Evolutionary conservation across 2,113 vertebrate species (phyloP), one percentile per base, ranked within the genome.

Genomic region (Proteles cristata): DNA sequence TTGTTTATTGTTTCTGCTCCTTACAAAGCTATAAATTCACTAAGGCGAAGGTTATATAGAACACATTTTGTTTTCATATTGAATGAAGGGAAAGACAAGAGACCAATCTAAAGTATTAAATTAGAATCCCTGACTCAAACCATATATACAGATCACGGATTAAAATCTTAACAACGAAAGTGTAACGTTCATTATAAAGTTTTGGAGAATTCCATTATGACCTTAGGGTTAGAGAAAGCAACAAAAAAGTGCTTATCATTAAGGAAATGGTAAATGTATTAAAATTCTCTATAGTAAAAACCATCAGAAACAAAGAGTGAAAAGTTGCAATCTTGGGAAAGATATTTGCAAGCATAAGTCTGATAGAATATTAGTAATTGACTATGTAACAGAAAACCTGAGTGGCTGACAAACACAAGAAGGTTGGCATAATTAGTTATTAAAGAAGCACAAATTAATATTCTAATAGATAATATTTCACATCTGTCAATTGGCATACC

Each of bases 11-110:
- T 66, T 66, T 84, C 69, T 90, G 23, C 35, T 66, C 31, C 16
- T 3, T 35, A 1, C 33, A 84, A 63, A 45, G 28, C 31, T 45
- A 2, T 50, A 83, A 84, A 17, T 45, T 26, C 35, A 77, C 48
- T 35, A 90, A 31, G 21, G 23, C 11, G 28, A 7, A 76, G 7
- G 28, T 76, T 66, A 76, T 66, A 94, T 12, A 79, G 21, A 53
- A 17, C 50, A 79, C 55, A 92, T 71, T 92, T 77, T 93, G n/a
- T 69, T 79, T 85, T 90, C 61, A 85, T 68, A 39, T 58, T 85
- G 45, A 76, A 35, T 76, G 33, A 77, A 95, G 66, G 6, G 26
- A 50, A 94, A 88, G 6, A 82, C 25, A 45, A 63, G 74, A 50
- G 6, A 26, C 45, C 45, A 74, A 55, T 77, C 21, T 81, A 28